Evolutionary conservation across 2,113 vertebrate genomes (phyloP).

Genomic region (Colinus virginianus): DNA sequence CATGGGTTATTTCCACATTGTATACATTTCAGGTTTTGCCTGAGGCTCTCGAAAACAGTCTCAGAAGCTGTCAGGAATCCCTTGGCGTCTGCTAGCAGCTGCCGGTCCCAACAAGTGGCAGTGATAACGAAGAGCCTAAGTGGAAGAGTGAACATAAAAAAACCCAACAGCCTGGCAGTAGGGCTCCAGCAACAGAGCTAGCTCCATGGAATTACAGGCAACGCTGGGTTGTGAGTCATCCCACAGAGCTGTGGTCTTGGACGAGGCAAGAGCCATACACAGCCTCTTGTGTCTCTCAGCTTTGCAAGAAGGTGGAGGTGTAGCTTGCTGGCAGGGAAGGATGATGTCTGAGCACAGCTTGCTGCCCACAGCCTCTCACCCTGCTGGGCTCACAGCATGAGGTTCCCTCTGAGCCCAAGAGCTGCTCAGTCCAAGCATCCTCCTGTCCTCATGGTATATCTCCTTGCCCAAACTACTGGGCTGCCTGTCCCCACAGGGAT

Average conservation of each 20-base stretch:
- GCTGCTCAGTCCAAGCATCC: not conserved
- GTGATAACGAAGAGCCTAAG: not conserved
- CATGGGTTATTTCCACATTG: not conserved
- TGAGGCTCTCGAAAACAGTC: not conserved
- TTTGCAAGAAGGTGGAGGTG: not conserved
- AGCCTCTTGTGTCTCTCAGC: not conserved
- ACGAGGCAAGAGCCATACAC: not conserved
- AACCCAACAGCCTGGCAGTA: not conserved
- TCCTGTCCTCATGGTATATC: fast-evolving
- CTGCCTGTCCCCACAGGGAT: not conserved
- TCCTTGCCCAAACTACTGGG: fast-evolving
- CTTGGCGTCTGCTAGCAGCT: conserved; percentile 57
- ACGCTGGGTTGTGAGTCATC: not conserved
- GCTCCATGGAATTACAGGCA: not conserved
- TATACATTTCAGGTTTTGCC: conserved; percentile 14
- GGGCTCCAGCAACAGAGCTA: not conserved
- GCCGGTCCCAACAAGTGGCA: conserved; percentile 43
- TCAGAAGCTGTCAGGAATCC: conserved; percentile 37
- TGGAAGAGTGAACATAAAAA: not conserved
- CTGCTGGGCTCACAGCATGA: not conserved
- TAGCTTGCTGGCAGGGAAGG: not conserved
- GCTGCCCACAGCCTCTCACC: not conserved
- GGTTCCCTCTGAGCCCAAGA: not conserved
- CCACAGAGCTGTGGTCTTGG: not conserved
- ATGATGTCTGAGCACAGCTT: not conserved